A percentile compares a stretch with the other conserved stretches of the same genome.
These are phyloP conservation scores for Vicugna pacos DNA, from an alignment of 2,113 vertebrate species.

Conservation along the genomic window DNA sequence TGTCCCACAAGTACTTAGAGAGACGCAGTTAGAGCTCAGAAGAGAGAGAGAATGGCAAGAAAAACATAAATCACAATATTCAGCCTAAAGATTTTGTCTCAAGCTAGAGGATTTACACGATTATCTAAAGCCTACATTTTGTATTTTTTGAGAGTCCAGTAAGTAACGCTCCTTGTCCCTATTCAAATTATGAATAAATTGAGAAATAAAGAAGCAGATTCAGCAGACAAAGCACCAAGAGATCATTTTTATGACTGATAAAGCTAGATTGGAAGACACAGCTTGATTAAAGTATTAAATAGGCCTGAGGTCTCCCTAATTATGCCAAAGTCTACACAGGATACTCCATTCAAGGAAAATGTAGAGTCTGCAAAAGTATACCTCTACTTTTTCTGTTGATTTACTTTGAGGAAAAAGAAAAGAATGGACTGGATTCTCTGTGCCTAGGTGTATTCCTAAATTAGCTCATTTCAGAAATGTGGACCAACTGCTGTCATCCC, in stretches of 20 bases:
- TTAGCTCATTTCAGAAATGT: conserved; percentile 1
- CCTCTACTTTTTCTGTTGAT: neutral
- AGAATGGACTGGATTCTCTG: neutral
- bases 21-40: neutral
- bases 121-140: neutral
- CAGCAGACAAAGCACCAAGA: neutral
- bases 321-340: neutral
- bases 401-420: neutral
- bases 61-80: conserved; percentile 10
- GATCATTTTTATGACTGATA: neutral
- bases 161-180: neutral
- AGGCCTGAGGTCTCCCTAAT: neutral
- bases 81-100: conserved; percentile 17
- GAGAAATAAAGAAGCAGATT: neutral
- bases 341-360: neutral
- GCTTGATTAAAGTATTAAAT: neutral
- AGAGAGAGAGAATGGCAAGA: neutral
- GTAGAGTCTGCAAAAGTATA: neutral
- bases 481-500: neutral
- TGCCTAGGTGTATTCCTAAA: neutral
- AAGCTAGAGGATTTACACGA: neutral
- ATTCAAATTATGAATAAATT: conserved; percentile 4
- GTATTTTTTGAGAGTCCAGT: neutral
- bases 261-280: neutral
- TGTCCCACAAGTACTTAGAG: neutral